Evolutionary conservation across 2,888 invertebrate species (phyloP).

Genomic region (Peribatodes rhomboidaria): DNA sequence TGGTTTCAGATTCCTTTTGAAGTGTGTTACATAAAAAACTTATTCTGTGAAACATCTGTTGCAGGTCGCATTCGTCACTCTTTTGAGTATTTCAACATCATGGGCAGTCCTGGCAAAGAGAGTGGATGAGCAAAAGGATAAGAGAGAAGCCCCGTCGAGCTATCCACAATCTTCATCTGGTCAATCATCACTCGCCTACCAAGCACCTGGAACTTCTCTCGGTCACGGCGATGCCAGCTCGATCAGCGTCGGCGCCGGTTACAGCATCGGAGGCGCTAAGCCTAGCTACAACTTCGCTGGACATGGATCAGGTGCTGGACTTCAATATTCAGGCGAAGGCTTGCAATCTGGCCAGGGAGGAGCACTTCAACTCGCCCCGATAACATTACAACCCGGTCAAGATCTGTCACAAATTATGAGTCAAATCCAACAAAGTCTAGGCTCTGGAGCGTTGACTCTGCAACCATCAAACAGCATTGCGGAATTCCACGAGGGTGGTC

Average conservation of each 20-base stretch:
- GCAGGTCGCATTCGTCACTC: conserved; percentile 75
- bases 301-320: conserved; percentile 62
- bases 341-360: conserved; percentile 67
- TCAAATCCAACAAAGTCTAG: conserved; percentile 73
- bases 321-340: conserved; percentile 66
- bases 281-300: conserved; percentile 68
- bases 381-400: conserved; percentile 70
- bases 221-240: conserved; percentile 76
- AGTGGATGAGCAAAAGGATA: conserved; percentile 74
- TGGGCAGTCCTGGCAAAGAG: conserved; percentile 70
- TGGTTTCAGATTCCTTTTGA: conserved; percentile 59
- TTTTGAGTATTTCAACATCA: conserved; percentile 72
- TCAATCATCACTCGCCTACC: conserved; percentile 52
- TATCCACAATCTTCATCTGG: conserved; percentile 58
- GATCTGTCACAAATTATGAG: conserved; percentile 79
- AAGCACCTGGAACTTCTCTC: conserved; percentile 51
- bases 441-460: conserved; percentile 70
- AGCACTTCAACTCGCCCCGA: conserved; percentile 72
- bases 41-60: conserved; percentile 55
- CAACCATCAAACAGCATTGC: conserved; percentile 67
- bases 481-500: conserved; percentile 66
- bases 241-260: conserved; percentile 80
- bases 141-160: conserved; percentile 72
- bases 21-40: conserved; percentile 14
- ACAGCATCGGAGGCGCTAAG: conserved; percentile 79